Conservation (phyloP, 2,888 invertebrate species). For the Tetranychus truncatus region DNA sequence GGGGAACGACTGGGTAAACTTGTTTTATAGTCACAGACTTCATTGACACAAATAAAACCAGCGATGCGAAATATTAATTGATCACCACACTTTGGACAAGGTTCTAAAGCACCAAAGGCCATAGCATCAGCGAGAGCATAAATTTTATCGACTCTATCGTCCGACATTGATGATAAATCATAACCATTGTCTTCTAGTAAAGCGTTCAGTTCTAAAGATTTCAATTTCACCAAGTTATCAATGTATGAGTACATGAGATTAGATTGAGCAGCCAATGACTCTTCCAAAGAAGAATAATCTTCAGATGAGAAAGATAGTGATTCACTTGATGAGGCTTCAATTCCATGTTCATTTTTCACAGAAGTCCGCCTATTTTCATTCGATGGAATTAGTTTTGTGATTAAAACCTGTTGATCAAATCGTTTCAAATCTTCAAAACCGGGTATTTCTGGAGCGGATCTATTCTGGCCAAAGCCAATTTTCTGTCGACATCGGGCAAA, state of each 20-base stretch:
- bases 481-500: neutral
- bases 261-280: conserved; percentile 40
- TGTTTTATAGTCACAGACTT: conserved; percentile 70
- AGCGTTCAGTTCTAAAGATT: conserved; percentile 43
- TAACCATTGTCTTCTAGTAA: conserved; percentile 49
- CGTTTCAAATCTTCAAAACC: neutral
- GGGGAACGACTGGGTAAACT: conserved; percentile 39
- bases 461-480: neutral
- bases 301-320: neutral
- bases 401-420: neutral
- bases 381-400: neutral
- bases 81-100: conserved; percentile 60
- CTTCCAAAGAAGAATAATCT: neutral
- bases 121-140: conserved; percentile 48
- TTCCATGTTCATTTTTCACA: neutral
- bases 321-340: neutral
- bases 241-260: conserved; percentile 47
- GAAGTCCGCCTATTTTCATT: neutral
- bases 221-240: conserved; percentile 45
- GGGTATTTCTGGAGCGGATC: neutral
- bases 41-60: conserved; percentile 68
- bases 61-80: conserved; percentile 40
- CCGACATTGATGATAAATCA: conserved; percentile 10
- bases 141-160: conserved; percentile 34
- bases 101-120: conserved; percentile 62